These are phyloP conservation scores for Ellobium chinense DNA, from an alignment of 2,888 invertebrate species.

Conservation along the genomic window DNA sequence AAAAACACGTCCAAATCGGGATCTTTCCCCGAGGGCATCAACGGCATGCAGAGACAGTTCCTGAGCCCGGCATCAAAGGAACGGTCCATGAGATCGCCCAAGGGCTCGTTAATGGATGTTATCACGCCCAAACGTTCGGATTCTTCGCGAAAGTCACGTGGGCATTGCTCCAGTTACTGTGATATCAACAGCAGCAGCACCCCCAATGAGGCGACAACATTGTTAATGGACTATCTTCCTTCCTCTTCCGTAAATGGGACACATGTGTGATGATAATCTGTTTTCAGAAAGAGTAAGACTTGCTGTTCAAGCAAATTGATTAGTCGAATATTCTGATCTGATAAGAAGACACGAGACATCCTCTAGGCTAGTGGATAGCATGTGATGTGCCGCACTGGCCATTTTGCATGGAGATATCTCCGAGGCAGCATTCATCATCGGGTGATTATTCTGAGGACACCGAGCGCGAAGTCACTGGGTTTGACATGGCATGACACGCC, in stretches of 20 bases:
- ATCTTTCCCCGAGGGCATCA: slow-evolving; percentile 43
- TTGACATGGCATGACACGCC: no score
- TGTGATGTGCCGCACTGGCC: no score
- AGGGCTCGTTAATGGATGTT: slow-evolving; percentile 4
- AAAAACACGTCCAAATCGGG: slow-evolving; percentile 31
- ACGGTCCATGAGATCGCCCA: slow-evolving; percentile 1
- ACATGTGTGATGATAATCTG: neutral
- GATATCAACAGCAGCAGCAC: neutral
- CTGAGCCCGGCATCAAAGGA: slow-evolving; percentile 28
- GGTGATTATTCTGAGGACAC: no score
- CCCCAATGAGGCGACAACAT: neutral
- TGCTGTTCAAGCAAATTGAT: no score
- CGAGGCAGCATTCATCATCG: no score
- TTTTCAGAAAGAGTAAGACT: no score
- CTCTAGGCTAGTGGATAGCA: no score
- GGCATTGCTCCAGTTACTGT: neutral
- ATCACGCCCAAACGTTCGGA: neutral
- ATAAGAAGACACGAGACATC: no score
- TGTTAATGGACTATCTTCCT: neutral
- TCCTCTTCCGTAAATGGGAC: neutral
- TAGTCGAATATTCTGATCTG: no score
- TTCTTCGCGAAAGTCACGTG: neutral
- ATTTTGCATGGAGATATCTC: no score
- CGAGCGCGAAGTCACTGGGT: no score
- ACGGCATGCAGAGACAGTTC: slow-evolving; percentile 34